phyloP scores from a whole-genome alignment of 2,113 vertebrate species.

The Aythya baeri region DNA sequence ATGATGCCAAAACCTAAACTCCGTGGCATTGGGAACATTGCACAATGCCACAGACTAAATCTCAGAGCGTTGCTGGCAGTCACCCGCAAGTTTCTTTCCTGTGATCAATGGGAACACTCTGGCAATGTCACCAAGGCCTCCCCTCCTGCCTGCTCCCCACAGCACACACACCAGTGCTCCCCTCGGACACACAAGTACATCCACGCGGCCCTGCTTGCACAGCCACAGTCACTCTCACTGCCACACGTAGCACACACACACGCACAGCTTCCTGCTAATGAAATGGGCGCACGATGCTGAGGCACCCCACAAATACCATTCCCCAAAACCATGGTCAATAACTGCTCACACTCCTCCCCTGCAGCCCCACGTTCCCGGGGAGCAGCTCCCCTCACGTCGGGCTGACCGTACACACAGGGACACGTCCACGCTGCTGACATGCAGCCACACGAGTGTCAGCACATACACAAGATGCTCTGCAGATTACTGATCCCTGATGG shows the following conservation, averaged over 20 bases:
- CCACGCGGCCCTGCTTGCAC: fast-evolving
- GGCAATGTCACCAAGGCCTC: not conserved
- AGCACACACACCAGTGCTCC: fast-evolving
- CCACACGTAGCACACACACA: fast-evolving
- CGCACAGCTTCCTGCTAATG: not conserved
- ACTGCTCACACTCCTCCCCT: fast-evolving
- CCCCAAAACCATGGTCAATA: not conserved
- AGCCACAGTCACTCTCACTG: fast-evolving
- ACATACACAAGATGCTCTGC: fast-evolving
- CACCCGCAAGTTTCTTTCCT: fast-evolving
- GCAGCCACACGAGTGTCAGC: not conserved
- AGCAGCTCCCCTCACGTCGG: not conserved
- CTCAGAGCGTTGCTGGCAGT: fast-evolving
- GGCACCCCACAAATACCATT: not conserved
- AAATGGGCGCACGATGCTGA: fast-evolving
- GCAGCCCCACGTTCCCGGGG: not conserved
- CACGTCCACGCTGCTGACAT: fast-evolving
- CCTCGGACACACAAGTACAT: fast-evolving
- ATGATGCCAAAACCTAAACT: not conserved
- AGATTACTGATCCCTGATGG: not conserved
- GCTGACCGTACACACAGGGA: fast-evolving
- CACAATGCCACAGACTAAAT: not conserved
- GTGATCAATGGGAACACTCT: fast-evolving
- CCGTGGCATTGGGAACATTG: not conserved
- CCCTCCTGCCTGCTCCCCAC: no score